phyloP scores from a whole-genome alignment of 2,113 vertebrate genomes.

The Saccopteryx bilineata region DNA sequence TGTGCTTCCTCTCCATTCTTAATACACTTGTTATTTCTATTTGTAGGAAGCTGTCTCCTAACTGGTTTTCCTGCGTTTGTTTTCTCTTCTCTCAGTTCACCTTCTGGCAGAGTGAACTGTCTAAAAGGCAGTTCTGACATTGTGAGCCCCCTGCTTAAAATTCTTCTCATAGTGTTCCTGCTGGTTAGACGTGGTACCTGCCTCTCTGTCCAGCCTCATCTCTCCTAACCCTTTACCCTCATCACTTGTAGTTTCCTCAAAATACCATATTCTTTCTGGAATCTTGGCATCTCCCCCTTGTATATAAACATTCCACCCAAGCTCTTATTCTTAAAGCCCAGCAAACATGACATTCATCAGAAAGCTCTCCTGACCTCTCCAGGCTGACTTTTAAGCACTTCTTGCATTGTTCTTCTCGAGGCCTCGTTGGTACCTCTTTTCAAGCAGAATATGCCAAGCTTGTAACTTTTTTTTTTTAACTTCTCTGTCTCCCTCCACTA shows the following conservation, averaged over 20 bases:
- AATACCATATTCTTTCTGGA: background rate
- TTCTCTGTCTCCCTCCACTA: background rate
- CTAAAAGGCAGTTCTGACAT: background rate
- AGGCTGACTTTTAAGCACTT: background rate
- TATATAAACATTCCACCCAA: background rate
- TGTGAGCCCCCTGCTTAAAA: background rate
- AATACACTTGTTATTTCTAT: background rate
- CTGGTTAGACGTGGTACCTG: background rate
- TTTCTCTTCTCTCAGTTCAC: background rate
- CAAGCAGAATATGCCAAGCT: background rate
- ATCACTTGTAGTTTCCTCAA: background rate
- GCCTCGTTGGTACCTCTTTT: background rate
- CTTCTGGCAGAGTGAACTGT: background rate
- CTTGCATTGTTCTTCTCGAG: background rate
- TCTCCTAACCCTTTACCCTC: background rate
- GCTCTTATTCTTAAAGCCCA: background rate
- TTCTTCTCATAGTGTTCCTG: background rate
- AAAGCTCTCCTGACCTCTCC: background rate
- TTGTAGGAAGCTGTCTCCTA: background rate
- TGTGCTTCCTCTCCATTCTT: background rate
- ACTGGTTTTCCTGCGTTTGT: background rate
- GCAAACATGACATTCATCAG: background rate
- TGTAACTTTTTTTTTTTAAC: too few relatives aligned
- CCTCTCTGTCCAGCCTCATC: background rate
- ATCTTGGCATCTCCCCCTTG: constrained; percentile 11